Percentiles rank a stretch among this genome's conserved stretches.
phyloP scores from a whole-genome alignment of 2,888 invertebrate species.

The Tipula lateralis region DNA sequence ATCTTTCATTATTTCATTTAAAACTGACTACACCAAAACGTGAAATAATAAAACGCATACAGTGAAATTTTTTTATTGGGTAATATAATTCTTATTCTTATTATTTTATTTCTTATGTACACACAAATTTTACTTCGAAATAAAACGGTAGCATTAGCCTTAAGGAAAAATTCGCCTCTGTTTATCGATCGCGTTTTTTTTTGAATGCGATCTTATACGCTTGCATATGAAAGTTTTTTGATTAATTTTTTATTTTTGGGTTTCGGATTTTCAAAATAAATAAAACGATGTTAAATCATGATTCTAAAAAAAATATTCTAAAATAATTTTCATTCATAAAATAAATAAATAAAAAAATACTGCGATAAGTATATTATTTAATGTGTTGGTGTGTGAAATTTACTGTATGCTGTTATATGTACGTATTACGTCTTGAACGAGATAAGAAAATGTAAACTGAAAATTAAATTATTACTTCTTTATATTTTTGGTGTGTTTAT shows the following conservation, averaged over 20 bases:
- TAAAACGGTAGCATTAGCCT: conserved; percentile 28
- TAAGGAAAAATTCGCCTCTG: conserved; percentile 27
- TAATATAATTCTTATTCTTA: neutral
- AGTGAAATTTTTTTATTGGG: neutral
- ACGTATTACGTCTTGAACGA: neutral
- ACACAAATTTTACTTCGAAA: neutral
- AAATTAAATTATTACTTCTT: neutral
- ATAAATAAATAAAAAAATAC: neutral
- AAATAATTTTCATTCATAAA: neutral
- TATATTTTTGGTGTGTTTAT: neutral
- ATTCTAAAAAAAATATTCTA: neutral
- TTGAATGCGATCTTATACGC: neutral
- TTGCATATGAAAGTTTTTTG: neutral
- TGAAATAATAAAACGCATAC: neutral
- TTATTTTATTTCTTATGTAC: neutral
- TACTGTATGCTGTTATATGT: neutral
- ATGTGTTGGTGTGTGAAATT: neutral
- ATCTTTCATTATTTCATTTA: neutral
- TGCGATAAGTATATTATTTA: neutral
- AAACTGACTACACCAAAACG: neutral
- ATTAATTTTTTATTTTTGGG: neutral
- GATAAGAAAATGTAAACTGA: neutral
- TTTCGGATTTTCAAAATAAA: neutral
- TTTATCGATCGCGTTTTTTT: conserved; percentile 27
- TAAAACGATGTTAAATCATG: neutral